phyloP scores from a whole-genome alignment of 2,797 vertebrate species.

The Cheirogaleus major region DNA sequence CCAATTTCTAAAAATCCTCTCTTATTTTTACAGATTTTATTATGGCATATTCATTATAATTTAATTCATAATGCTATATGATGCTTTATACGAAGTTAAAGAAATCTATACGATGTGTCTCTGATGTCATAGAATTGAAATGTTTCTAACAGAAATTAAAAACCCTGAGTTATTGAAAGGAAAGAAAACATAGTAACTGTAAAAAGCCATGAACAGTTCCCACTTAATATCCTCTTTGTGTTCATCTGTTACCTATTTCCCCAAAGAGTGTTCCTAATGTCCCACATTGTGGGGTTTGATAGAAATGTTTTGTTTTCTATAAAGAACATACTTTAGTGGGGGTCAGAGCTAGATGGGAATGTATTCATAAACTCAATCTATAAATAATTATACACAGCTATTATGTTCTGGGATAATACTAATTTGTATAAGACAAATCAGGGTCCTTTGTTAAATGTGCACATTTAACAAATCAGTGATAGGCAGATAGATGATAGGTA shows the following conservation, averaged over 20 bases:
- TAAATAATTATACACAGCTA: not conserved
- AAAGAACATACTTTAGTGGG: not conserved
- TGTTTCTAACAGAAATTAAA: not conserved
- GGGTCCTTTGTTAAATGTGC: not conserved
- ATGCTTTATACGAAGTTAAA: not conserved
- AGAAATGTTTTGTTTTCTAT: not conserved
- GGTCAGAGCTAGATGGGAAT: not conserved
- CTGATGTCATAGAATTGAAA: not conserved
- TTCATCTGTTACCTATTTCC: not conserved
- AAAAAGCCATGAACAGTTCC: not conserved
- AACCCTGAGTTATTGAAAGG: not conserved
- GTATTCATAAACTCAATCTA: not conserved
- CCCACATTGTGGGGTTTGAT: not conserved
- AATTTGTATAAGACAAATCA: not conserved
- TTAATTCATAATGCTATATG: not conserved
- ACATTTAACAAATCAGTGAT: not conserved
- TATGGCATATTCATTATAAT: not conserved
- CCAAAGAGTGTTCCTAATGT: not conserved
- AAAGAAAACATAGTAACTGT: not conserved
- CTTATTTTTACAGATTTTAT: not conserved
- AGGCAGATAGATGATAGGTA: not conserved
- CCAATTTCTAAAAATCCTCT: too few species aligned
- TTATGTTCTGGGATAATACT: not conserved
- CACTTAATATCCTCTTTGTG: not conserved
- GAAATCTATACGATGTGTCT: not conserved